phyloP scores from a whole-genome alignment of 2,113 vertebrate species.

The Oceanites oceanicus region DNA sequence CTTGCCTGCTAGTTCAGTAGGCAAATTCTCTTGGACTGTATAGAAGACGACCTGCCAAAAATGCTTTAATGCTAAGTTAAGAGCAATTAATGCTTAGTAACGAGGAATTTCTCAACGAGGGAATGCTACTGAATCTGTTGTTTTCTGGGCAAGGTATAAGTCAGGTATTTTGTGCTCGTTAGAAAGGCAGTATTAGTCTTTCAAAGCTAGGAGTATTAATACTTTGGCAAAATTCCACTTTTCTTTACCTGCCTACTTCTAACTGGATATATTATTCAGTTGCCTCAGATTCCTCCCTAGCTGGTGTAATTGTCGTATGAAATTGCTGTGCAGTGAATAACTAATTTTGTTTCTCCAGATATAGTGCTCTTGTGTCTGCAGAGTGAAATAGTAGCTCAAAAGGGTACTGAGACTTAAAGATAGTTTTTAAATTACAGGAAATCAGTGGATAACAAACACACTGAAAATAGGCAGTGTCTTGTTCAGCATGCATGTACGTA shows the following conservation, averaged over 20 bases:
- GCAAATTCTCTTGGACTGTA: neutral
- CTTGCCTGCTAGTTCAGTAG: neutral
- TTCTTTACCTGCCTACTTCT: neutral
- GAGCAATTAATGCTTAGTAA: neutral
- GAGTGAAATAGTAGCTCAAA: neutral
- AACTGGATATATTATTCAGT: neutral
- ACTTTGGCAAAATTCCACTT: neutral
- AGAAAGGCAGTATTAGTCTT: neutral
- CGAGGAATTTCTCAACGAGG: neutral
- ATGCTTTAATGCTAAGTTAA: neutral
- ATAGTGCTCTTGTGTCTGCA: constrained; percentile 3
- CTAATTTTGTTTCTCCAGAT: constrained; percentile 44
- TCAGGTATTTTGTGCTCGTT: neutral
- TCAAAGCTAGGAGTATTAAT: neutral
- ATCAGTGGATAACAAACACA: neutral
- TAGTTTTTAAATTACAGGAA: neutral
- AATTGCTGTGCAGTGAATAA: constrained; percentile 29
- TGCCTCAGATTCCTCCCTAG: neutral
- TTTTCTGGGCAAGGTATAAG: neutral
- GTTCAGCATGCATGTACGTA: neutral
- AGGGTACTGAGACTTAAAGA: neutral
- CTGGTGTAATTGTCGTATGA: rapidly evolving
- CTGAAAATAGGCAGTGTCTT: neutral
- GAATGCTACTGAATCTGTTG: neutral
- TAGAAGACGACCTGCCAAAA: neutral